Percentiles rank a stretch among this genome's conserved stretches.
Evolutionary conservation across 2,113 vertebrate species (phyloP).

Genomic region (Ictalurus punctatus): DNA sequence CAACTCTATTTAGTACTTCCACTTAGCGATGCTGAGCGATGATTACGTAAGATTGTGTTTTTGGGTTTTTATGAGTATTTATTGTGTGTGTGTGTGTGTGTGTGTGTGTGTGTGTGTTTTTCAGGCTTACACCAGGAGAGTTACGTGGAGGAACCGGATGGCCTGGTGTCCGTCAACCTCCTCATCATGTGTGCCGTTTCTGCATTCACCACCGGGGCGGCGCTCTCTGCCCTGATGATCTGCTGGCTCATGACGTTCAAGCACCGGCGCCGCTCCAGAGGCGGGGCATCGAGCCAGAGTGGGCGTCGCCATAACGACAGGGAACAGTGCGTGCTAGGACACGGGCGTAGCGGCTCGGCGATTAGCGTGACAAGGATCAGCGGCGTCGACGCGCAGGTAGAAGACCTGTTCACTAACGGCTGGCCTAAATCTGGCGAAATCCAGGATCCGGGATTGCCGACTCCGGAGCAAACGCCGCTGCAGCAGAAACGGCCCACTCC

Average conservation of each 20-base stretch:
- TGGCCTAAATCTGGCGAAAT: slow-evolving; percentile 85
- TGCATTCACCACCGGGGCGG: slow-evolving; percentile 89
- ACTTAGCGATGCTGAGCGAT: slow-evolving; percentile 36
- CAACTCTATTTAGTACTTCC: slow-evolving; percentile 29
- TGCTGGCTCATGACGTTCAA: slow-evolving; percentile 94
- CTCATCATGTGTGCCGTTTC: slow-evolving; percentile 91
- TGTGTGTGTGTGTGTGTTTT: slow-evolving; percentile 11
- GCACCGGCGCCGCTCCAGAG: slow-evolving; percentile 75
- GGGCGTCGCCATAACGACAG: slow-evolving; percentile 84
- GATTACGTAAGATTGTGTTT: slow-evolving; percentile 27
- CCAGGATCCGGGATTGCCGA: slow-evolving; percentile 85
- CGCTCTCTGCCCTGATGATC: slow-evolving; percentile 89
- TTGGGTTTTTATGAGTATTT: slow-evolving; percentile 37
- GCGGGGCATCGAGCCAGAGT: slow-evolving; percentile 62
- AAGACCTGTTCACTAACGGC: slow-evolving; percentile 82
- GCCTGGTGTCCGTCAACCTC: slow-evolving; percentile 90
- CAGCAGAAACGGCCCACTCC: slow-evolving; percentile 85
- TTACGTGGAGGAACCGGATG: slow-evolving; percentile 87
- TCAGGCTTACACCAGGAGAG: slow-evolving; percentile 85
- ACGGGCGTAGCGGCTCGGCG: slow-evolving; percentile 83
- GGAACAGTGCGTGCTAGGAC: slow-evolving; percentile 84
- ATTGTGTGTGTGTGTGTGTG: slow-evolving; percentile 13
- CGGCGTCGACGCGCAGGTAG: slow-evolving; percentile 76
- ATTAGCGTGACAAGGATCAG: slow-evolving; percentile 87
- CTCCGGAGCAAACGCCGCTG: slow-evolving; percentile 92